Evolutionary conservation across 2,888 invertebrate genomes (phyloP).

Genomic region (Drymonia ruficornis): DNA sequence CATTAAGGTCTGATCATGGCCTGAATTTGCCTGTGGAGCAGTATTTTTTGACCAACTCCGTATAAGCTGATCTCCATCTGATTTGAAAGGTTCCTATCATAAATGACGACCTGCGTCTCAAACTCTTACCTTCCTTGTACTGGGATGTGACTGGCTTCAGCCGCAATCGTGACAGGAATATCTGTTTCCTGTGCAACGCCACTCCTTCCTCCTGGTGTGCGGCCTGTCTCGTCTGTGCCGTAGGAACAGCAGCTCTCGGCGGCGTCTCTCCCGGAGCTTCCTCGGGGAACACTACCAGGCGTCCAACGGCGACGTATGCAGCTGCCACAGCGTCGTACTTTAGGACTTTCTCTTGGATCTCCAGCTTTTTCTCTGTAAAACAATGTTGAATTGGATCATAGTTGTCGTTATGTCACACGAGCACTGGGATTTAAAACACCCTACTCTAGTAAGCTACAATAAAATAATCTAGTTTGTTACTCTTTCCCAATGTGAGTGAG

Average conservation of each 20-base stretch:
- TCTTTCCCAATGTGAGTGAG: no score
- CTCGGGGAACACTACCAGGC: slow-evolving; percentile 55
- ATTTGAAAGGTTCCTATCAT: no score
- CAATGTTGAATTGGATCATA: not conserved
- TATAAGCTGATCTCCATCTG: no score
- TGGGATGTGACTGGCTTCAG: slow-evolving; percentile 81
- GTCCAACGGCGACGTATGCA: slow-evolving; percentile 72
- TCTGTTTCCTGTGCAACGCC: slow-evolving; percentile 77
- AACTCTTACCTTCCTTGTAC: slow-evolving; percentile 84
- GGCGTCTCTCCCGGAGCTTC: slow-evolving; percentile 45
- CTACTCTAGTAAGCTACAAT: no score
- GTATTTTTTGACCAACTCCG: no score
- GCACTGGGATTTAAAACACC: no score
- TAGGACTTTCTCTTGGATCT: slow-evolving; percentile 84
- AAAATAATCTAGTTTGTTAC: no score
- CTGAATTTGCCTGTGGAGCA: no score
- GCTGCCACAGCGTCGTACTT: slow-evolving; percentile 79
- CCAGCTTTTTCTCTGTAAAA: slow-evolving; percentile 81
- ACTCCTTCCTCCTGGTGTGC: slow-evolving; percentile 35
- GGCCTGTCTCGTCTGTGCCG: slow-evolving; percentile 1
- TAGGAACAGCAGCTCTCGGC: not conserved
- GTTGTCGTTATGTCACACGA: not conserved
- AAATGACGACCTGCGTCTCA: not conserved
- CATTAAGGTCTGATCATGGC: no score
- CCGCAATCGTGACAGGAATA: slow-evolving; percentile 85